These are phyloP conservation scores for Drosophila gunungcola DNA, from an alignment of 1,140 invertebrate genomes.

Conservation along the genomic window DNA sequence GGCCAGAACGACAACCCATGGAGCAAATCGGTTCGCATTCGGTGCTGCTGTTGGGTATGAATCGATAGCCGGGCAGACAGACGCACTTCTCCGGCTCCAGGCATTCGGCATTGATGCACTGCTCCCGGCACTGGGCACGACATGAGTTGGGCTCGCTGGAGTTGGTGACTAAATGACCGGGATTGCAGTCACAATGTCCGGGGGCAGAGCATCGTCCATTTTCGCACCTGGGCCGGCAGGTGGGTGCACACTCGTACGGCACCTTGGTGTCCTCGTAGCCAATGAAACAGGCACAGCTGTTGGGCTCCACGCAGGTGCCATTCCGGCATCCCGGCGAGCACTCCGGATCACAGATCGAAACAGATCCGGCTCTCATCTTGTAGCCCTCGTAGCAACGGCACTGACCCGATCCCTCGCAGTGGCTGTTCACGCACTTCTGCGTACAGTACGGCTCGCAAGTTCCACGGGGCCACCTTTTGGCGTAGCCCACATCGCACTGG, in stretches of 20 bases:
- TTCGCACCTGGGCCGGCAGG: conserved; percentile 84
- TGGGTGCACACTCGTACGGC: conserved; percentile 62
- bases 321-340: conserved; percentile 84
- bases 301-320: conserved; percentile 86
- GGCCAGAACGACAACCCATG: conserved; percentile 85
- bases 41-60: conserved; percentile 81
- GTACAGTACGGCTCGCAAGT: conserved; percentile 84
- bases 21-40: conserved; percentile 86
- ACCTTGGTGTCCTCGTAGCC: conserved; percentile 76
- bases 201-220: conserved; percentile 72
- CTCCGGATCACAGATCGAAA: conserved; percentile 83
- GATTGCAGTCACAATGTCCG: conserved; percentile 65
- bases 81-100: conserved; percentile 83
- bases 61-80: conserved; percentile 85
- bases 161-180: conserved; percentile 69
- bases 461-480: conserved; percentile 68
- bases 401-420: conserved; percentile 59
- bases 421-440: conserved; percentile 73
- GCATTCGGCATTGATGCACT: conserved; percentile 86
- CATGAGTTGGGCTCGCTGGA: conserved; percentile 65
- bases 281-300: conserved; percentile 63
- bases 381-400: conserved; percentile 80
- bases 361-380: conserved; percentile 54
- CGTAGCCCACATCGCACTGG: conserved; percentile 68
- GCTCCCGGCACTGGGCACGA: conserved; percentile 77